Base-by-base conservation (phyloP, 2,888 invertebrate species). In the Drosophila vallismaia region DNA sequence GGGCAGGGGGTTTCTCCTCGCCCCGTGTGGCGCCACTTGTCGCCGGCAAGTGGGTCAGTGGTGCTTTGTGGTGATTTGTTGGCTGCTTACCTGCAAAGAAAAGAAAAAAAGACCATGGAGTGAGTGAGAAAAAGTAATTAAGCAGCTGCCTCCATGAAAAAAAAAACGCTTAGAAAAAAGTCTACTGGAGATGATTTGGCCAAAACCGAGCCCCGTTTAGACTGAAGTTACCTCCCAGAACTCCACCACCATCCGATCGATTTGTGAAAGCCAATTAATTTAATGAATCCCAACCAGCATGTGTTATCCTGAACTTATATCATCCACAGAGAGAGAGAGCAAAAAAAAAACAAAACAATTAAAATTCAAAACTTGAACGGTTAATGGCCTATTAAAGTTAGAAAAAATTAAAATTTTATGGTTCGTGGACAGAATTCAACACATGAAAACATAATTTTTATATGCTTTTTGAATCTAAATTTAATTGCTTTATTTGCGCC, bases 401-500 rank as follows among this genome's bases (percentile, higher is more conserved):
- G 63, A 75, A 55, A 60, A 76, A 67, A 86, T 71, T 64, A 64
- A 68, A 71, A 70, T 74, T 67, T 71, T 55, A 46, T 48, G 71
- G 50, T 53, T 62, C 54, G 38, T 19, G 67, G 62, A 60, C 48
- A 42, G 31, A 45, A 46, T 31, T 6, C 36, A 50, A 64, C 36
- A 46, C 28, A 48, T 52, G 45, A 53, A 63, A 40, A 28, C 31
- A 72, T 54, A 56, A 56, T 63, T 71, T 62, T 71, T 62, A 58
- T 50, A n/a, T n/a, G 71, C 4, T 26, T 26, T 2, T 28, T 51
- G 60, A 46, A 59, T 60, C 36, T 66, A 64, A 74, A 74, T 72
- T 76, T 74, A 78, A 78, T 79, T 72, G 74, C 76, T 79, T 79
- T 74, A 89, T 86, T 89, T 86, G 76, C 81, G 77, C 72, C 81